Evolutionary conservation across 2,797 vertebrate species (phyloP), one percentile per base, ranked within the genome.

Genomic region (Neostethus bicornis): DNA sequence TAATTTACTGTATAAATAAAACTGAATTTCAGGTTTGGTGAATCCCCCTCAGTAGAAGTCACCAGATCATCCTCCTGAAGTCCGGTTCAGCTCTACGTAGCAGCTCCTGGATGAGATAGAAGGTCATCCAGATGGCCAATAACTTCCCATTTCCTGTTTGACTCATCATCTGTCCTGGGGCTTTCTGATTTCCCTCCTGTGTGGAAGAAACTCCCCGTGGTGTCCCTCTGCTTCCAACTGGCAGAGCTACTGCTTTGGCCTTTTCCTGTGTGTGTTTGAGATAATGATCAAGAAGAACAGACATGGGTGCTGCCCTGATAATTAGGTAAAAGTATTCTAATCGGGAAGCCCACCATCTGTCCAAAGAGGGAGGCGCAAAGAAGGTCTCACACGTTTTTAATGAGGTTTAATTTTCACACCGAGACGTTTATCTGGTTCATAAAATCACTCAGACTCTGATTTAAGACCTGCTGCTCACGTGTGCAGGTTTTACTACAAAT

Each of bases 371-470:
- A 72, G 67, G 60, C 63, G 57, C 57, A 55, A 66, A 59, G 77
- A 75, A 84, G 75, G 83, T 81, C 81, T 91, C 79, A 63, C 85
- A 87, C 68, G 52, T 89, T 92, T 88, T 89, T 90, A 90, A 91
- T 90, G 84, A 90, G 75, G 70, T 80, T 82, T 83, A 85, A 80
- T 81, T 80, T 84, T 90, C 81, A 80, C 70, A 77, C 66, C 53
- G 68, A 43, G 64, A 76, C 81, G 84, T 81, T 31, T 84, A 85
- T 71, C 73, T 57, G 65, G 49, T 21, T 59, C 73, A 47, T 83
- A 66, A 53, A 50, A 11, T 26, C 80, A 79, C 46, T 49, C 16
- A 45, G 50, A 52, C 50, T 16, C 29, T 26, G 32, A 5, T 10
- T 34, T 19, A 23, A 48, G 20, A 2, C 7, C 28, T 7, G 9